phyloP scores from a whole-genome alignment of 2,113 vertebrate genomes.

The Dasypus novemcinctus region DNA sequence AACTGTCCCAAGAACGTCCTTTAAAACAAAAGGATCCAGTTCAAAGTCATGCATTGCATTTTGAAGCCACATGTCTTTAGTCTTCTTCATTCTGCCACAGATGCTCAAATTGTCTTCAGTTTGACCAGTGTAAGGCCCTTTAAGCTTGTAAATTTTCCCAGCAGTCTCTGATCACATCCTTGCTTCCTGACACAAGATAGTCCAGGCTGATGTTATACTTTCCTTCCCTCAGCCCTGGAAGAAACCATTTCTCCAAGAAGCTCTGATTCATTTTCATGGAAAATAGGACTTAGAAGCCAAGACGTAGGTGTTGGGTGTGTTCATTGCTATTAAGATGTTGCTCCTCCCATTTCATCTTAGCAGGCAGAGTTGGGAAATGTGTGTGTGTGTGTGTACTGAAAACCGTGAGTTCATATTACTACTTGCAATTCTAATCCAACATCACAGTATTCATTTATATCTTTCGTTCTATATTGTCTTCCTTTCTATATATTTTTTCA shows the following conservation, averaged over 20 bases:
- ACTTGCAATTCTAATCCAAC: neutral
- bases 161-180: neutral
- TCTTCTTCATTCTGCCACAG: neutral
- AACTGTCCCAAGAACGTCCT: neutral
- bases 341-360: neutral
- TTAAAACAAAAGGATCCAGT: neutral
- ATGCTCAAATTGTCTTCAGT: neutral
- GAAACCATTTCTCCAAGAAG: neutral
- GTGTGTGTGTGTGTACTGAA: neutral
- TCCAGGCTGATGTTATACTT: neutral
- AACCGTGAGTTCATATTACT: neutral
- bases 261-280: neutral
- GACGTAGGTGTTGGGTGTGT: neutral
- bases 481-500: no score
- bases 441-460: neutral
- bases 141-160: neutral
- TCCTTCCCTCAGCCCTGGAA: neutral
- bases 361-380: neutral
- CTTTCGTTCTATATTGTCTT: neutral
- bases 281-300: neutral
- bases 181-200: neutral
- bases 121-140: neutral
- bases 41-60: neutral
- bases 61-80: neutral
- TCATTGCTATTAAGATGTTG: neutral